A percentile compares a stretch with the other conserved stretches of the same genome.
Evolutionary conservation across 2,888 invertebrate genomes (phyloP).

Genomic region (Zaprionus bogoriensis): DNA sequence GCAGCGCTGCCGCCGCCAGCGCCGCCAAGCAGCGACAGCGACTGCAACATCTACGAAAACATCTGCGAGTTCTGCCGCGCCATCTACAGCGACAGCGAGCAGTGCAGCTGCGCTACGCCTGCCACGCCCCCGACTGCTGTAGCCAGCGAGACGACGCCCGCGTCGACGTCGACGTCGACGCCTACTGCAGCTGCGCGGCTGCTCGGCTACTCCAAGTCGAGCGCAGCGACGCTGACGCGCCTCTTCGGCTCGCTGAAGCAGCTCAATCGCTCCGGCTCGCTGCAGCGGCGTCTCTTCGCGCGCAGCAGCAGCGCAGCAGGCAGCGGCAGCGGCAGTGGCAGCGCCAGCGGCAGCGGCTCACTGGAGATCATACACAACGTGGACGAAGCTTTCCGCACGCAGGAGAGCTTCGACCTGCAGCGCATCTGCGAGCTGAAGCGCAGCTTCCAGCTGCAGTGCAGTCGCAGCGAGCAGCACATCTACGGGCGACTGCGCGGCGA

Average conservation of each 20-base stretch:
- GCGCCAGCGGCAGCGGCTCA: conserved; percentile 40
- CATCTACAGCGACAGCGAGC: conserved; percentile 74
- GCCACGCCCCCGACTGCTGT: conserved; percentile 8
- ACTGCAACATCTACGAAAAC: conserved; percentile 80
- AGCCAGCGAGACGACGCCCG: neutral
- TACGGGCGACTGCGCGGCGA: conserved; percentile 72
- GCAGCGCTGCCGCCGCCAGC: conserved; percentile 24
- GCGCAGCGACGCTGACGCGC: conserved; percentile 62
- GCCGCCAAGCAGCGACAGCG: conserved; percentile 7
- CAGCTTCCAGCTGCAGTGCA: conserved; percentile 67
- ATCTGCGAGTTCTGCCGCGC: conserved; percentile 80
- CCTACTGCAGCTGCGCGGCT: conserved; percentile 43
- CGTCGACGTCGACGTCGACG: neutral
- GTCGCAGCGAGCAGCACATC: conserved; percentile 80
- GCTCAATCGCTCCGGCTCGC: conserved; percentile 58
- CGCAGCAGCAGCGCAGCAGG: neutral
- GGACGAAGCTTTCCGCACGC: conserved; percentile 81
- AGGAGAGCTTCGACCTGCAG: conserved; percentile 81
- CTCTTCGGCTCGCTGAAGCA: conserved; percentile 77
- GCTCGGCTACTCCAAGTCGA: conserved; percentile 53
- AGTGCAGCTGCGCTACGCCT: conserved; percentile 59
- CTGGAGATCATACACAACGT: conserved; percentile 82
- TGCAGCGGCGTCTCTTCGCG: conserved; percentile 58
- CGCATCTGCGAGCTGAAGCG: conserved; percentile 80
- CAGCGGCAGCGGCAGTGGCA: conserved; percentile 4